Percentiles rank a stretch among this genome's conserved stretches.
These are phyloP conservation scores for Tethea ocularis DNA, from an alignment of 2,888 invertebrate species.

Conservation along the genomic window DNA sequence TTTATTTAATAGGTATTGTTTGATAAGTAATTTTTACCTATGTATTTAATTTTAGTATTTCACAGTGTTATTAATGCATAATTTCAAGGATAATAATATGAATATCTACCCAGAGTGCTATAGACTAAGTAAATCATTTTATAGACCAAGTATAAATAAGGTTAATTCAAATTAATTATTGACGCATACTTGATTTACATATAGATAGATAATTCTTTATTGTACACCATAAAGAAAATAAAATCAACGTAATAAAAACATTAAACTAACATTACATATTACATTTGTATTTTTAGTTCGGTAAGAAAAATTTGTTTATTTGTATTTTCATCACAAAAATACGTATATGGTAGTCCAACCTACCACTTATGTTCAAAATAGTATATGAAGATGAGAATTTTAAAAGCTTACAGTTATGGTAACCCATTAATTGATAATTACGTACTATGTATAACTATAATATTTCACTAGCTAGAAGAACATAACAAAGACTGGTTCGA, in stretches of 20 bases:
- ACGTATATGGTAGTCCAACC: too few relatives aligned
- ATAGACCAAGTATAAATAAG: too few relatives aligned
- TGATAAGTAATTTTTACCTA: slow-evolving; percentile 9
- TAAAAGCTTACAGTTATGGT: not conserved
- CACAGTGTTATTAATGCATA: slow-evolving; percentile 12
- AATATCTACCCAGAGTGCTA: not conserved
- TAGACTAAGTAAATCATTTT: too few relatives aligned
- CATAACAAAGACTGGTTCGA: not conserved
- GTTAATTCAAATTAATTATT: not conserved
- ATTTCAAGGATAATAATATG: not conserved
- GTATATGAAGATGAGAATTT: not conserved
- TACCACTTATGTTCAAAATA: not conserved
- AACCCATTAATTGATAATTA: too few relatives aligned
- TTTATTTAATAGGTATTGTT: slow-evolving; percentile 12
- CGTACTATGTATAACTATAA: not conserved
- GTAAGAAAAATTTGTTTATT: not conserved
- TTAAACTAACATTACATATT: not conserved
- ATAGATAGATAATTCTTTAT: too few relatives aligned
- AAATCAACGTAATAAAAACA: too few relatives aligned
- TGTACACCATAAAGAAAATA: too few relatives aligned
- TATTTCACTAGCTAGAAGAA: not conserved
- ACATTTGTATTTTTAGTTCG: not conserved
- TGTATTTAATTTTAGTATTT: not conserved
- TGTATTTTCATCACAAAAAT: not conserved
- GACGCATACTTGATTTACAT: too few relatives aligned